Evolutionary conservation across 1,140 invertebrate genomes (phyloP).

Genomic region (Camponotus vicinus): DNA sequence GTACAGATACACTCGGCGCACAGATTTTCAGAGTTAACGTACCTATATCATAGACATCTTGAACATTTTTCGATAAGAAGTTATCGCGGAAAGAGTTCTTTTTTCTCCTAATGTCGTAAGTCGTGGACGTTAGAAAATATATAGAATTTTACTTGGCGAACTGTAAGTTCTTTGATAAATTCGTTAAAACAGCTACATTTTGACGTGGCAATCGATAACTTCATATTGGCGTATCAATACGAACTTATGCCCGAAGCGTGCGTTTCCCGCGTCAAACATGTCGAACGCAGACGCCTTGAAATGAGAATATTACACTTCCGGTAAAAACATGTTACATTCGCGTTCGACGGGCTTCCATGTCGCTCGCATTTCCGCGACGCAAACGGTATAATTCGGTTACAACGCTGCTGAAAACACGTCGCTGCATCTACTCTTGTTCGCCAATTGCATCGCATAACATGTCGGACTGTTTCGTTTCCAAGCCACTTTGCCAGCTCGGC

Average conservation of each 20-base stretch:
- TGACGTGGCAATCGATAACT: slow-evolving; percentile 13
- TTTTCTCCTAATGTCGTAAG: not conserved
- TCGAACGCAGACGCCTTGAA: slow-evolving; percentile 19
- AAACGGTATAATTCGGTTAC: not conserved
- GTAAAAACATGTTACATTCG: slow-evolving; percentile 18
- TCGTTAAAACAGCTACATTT: slow-evolving; percentile 20
- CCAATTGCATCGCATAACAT: not conserved
- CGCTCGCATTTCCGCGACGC: not conserved
- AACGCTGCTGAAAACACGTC: slow-evolving; percentile 12
- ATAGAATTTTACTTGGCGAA: not conserved
- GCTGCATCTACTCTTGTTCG: not conserved
- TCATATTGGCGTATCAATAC: not conserved
- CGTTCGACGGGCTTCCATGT: slow-evolving; percentile 5
- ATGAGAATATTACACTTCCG: slow-evolving; percentile 24
- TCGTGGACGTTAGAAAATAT: not conserved
- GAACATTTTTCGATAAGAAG: slow-evolving; percentile 24
- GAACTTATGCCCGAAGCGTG: not conserved
- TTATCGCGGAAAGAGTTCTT: not conserved
- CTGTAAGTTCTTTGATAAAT: not conserved
- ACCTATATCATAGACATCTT: not conserved
- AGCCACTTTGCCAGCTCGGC: not conserved
- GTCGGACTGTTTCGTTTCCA: slow-evolving; percentile 15
- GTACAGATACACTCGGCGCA: not conserved
- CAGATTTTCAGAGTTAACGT: not conserved
- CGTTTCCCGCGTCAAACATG: not conserved